A percentile compares a stretch with the other conserved stretches of the same genome.
Evolutionary conservation across 2,113 vertebrate species (phyloP).

Genomic region (Tragelaphus scriptus): DNA sequence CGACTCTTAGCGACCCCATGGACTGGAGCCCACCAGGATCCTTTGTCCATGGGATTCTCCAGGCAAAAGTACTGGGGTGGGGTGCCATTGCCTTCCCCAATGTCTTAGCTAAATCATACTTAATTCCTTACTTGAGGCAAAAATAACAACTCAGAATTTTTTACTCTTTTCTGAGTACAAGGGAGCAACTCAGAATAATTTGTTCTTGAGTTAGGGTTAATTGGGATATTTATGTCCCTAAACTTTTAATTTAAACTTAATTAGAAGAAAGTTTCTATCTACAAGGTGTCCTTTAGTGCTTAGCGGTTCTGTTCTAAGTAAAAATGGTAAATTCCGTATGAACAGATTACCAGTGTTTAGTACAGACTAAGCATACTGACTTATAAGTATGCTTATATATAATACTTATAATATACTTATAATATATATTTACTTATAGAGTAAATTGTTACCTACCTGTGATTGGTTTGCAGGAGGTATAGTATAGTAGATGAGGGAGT

Average conservation of each 20-base stretch:
- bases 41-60: too few species aligned
- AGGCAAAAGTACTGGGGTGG: too few species aligned
- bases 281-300: background rate
- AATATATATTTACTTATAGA: background rate
- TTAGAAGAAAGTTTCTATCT: background rate
- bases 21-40: too few species aligned
- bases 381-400: too few species aligned
- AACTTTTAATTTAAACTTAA: background rate
- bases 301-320: background rate
- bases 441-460: background rate
- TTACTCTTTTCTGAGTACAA: background rate
- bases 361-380: background rate
- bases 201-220: background rate
- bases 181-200: background rate
- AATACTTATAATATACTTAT: too few species aligned
- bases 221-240: background rate
- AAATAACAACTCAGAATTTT: background rate
- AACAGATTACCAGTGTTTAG: background rate
- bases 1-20: too few species aligned
- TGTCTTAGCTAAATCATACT: background rate
- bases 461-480: background rate
- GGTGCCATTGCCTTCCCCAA: too few species aligned
- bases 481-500: background rate
- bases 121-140: background rate
- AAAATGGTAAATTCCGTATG: background rate